Evolutionary conservation across 2,888 invertebrate species (phyloP).

Genomic region (Epistrophella euchroma): DNA sequence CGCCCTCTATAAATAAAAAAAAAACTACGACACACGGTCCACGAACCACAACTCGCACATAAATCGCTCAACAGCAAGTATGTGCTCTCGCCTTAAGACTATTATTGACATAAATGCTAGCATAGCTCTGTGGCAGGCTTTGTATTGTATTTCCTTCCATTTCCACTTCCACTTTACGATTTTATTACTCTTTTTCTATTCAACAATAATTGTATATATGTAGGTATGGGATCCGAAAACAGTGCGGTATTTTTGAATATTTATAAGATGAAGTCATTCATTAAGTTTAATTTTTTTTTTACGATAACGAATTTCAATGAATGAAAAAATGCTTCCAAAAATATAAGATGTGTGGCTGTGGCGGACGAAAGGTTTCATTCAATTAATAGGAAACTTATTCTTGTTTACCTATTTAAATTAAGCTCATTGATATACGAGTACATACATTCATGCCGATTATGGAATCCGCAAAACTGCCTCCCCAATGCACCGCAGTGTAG

Average conservation of each 20-base stretch:
- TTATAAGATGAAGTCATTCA: constrained; percentile 28
- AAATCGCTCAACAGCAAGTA: constrained; percentile 47
- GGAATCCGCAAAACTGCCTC: too few relatives aligned
- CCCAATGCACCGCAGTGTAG: too few relatives aligned
- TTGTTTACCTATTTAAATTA: background rate
- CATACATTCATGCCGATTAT: too few relatives aligned
- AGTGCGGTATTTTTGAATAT: background rate
- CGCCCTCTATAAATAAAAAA: constrained; percentile 21
- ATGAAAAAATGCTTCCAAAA: constrained; percentile 28
- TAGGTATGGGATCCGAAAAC: background rate
- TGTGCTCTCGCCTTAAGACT: constrained; percentile 20
- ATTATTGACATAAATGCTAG: constrained; percentile 29
- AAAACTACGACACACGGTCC: background rate
- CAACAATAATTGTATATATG: constrained; percentile 16
- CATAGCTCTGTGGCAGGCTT: background rate
- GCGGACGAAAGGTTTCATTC: too few relatives aligned
- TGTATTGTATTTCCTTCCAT: constrained; percentile 19
- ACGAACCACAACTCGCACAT: constrained; percentile 20
- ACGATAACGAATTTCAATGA: constrained; percentile 22
- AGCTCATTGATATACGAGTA: too few relatives aligned
- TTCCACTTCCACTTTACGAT: constrained; percentile 23
- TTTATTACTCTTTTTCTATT: constrained; percentile 31
- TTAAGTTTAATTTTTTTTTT: background rate
- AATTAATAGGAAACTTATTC: background rate
- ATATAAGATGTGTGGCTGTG: background rate